phyloP scores from a whole-genome alignment of 2,113 vertebrate genomes.

The Grammomys surdaster region DNA sequence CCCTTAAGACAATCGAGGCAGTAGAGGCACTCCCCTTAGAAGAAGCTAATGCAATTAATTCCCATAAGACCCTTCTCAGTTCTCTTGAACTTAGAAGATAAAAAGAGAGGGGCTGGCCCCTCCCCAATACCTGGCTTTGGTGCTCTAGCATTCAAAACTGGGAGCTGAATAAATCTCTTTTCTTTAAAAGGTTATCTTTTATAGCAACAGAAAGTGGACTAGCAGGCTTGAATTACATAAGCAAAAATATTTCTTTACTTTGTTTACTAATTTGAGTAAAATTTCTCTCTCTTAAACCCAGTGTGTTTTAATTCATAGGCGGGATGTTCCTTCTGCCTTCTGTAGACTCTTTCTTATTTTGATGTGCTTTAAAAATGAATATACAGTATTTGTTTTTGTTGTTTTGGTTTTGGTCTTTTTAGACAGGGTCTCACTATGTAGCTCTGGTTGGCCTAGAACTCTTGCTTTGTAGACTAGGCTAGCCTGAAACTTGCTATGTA shows the following conservation, averaged over 20 bases:
- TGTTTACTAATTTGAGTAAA: not conserved
- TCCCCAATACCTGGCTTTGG: not conserved
- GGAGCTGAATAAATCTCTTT: not conserved
- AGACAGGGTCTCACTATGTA: not conserved
- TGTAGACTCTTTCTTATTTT: not conserved
- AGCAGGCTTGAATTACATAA: not conserved
- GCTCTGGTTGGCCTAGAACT: not conserved
- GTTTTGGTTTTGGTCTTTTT: not conserved
- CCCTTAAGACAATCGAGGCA: no score
- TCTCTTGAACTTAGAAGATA: not conserved
- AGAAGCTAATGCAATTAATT: not conserved
- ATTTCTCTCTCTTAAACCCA: not conserved
- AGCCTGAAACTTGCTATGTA: not conserved
- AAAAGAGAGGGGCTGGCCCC: not conserved
- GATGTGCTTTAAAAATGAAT: not conserved
- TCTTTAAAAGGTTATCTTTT: not conserved
- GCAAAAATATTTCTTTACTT: not conserved
- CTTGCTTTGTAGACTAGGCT: not conserved
- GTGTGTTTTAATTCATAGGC: not conserved
- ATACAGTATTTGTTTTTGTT: not conserved
- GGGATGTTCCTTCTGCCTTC: not conserved
- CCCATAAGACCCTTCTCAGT: not conserved
- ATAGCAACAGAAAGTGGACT: not conserved
- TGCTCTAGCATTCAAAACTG: not conserved
- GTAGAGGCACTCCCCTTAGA: not conserved